A percentile compares a stretch with the other conserved stretches of the same genome.
Evolutionary conservation across 2,113 vertebrate genomes (phyloP).

Genomic region (Gasterosteus aculeatus): DNA sequence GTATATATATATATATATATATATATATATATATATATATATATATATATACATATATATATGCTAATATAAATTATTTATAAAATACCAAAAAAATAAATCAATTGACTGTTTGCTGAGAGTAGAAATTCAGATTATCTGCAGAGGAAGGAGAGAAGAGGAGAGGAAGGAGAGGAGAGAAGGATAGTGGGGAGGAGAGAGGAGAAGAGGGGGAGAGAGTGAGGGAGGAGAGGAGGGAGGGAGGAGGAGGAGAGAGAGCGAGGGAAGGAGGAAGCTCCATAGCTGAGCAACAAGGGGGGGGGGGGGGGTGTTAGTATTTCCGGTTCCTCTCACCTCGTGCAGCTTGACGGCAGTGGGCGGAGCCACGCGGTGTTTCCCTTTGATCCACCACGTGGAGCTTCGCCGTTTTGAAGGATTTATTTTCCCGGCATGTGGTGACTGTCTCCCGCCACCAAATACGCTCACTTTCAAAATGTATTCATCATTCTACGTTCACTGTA

Average conservation of each 20-base stretch:
- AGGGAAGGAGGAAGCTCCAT: no score
- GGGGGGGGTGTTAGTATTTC: neutral
- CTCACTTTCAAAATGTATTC: no score
- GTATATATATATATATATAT: no score
- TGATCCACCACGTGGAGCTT: constrained; percentile 1
- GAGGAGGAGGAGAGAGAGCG: neutral
- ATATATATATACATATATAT: no score
- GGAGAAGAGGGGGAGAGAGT: neutral
- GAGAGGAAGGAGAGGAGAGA: neutral
- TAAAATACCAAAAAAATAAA: no score
- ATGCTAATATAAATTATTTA: neutral
- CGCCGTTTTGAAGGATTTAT: neutral
- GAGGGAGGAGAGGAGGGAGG: neutral
- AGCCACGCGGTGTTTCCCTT: neutral
- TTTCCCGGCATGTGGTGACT: neutral
- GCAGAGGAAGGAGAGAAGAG: neutral
- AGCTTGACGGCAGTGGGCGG: constrained; percentile 6
- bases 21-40: no score
- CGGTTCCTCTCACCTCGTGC: neutral
- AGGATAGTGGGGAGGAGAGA: no score
- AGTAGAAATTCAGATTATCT: no score
- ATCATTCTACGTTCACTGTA: no score
- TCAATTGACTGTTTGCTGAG: no score
- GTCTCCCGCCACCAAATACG: no score
- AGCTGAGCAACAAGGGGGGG: no score